phyloP scores from a whole-genome alignment of 1,140 invertebrate genomes.

The Solen grandis region DNA sequence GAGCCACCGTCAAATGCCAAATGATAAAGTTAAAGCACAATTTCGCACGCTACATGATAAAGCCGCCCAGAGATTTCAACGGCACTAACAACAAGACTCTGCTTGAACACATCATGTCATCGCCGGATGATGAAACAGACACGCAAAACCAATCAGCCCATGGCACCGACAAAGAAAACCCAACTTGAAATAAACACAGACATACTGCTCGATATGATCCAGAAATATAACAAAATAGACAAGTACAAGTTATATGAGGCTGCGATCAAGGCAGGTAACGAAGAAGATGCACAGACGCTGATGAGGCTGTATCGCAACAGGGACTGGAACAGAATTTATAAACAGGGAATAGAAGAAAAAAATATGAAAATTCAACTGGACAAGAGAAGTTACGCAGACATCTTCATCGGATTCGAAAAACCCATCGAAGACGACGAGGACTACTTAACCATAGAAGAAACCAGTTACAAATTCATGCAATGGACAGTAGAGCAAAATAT shows the following conservation, averaged over 20 bases:
- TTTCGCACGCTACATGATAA: constrained; percentile 2
- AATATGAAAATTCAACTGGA: background rate
- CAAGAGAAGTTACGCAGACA: background rate
- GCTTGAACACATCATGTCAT: background rate
- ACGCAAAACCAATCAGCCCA: background rate
- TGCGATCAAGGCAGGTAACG: background rate
- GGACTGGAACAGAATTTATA: background rate
- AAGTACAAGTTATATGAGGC: background rate
- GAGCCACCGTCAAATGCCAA: background rate
- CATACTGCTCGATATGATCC: background rate
- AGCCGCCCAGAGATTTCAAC: background rate
- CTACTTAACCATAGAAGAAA: no score
- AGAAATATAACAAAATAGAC: background rate
- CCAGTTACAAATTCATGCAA: background rate
- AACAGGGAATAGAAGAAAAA: background rate
- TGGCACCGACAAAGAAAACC: background rate
- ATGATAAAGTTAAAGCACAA: background rate
- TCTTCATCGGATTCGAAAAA: background rate
- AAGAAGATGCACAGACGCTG: background rate
- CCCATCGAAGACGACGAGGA: background rate
- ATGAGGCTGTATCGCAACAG: background rate
- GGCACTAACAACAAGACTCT: background rate
- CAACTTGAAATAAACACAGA: background rate
- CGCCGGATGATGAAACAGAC: no score
- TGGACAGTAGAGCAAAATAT: background rate